Evolutionary conservation across 2,797 vertebrate species (phyloP), one percentile per base, ranked within the genome.

Genomic region (Allobates femoralis): DNA sequence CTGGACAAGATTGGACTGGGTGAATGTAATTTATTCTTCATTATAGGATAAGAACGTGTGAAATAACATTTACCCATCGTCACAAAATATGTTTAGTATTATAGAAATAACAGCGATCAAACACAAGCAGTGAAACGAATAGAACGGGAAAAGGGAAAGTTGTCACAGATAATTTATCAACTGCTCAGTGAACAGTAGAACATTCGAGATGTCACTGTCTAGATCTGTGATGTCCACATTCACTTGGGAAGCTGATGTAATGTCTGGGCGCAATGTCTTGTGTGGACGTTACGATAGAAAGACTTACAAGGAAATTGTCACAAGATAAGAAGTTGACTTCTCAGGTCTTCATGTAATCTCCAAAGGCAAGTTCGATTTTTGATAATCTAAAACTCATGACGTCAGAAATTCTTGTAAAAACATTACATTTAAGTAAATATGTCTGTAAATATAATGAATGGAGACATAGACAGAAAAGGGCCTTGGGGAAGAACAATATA

Each of bases 241-340:
- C 21, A 46, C 77, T n/a, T 37, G 32, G 56, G 77, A 79, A 62
- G 34, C 32, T 79, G 77, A 79, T 16, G 77, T 79, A 58, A 79
- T 79, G 77, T 79, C 77, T 79, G 55, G 46, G 23, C 26, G 15
- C 21, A 16, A n/a, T 46, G 77, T 79, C 32, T 62, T 60, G n/a
- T 41, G 21, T n/a, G 18, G 74, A 21, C 28, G 37, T 58, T 34
- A 26, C 34, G 77, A 41, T 37, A 41, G 19, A 79, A 60, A 79
- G 55, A 41, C 19, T 30, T 12, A 21, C 21, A 4, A 37, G 77
- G 58, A 60, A 46, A 79, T 58, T 78, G 12, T 30, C 55, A 41
- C 34, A 62, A 79, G 77, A 79, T 79, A 79, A 79, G 21, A 79
- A 79, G 21, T 5, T 60, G 77, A 37, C 34, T 79, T 60, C 34